Percentiles rank a stretch among this genome's conserved stretches.
Conservation (phyloP, 2,113 vertebrate species). For the Channa argus region DNA sequence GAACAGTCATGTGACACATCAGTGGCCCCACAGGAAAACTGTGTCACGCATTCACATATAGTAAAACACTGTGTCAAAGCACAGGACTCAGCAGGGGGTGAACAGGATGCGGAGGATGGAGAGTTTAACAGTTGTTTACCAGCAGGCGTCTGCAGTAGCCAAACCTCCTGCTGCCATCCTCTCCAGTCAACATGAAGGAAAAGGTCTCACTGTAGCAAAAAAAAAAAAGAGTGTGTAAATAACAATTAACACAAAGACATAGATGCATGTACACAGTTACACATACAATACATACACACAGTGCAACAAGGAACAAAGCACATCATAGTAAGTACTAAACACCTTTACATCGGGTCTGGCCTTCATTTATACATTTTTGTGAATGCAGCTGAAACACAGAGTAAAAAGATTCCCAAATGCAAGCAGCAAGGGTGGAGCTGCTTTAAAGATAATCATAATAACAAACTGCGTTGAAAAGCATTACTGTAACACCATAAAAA, state of each 20-base stretch:
- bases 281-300: not conserved
- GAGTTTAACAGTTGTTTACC: conserved; percentile 83
- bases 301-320: no score
- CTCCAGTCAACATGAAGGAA: conserved; percentile 99
- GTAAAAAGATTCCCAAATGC: not conserved
- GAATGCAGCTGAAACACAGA: conserved; percentile 6
- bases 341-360: not conserved
- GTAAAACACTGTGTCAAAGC: conserved; percentile 59
- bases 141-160: conserved; percentile 97
- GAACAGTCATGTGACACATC: conserved; percentile 31
- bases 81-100: conserved; percentile 51
- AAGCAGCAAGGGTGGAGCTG: not conserved
- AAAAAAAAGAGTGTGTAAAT: conserved; percentile 45
- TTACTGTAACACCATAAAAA: not conserved
- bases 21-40: conserved; percentile 51
- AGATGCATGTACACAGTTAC: not conserved
- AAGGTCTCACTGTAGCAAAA: conserved; percentile 93
- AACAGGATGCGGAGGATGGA: conserved; percentile 28
- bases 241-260: conserved; percentile 7
- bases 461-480: not conserved
- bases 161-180: conserved; percentile 96
- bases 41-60: conserved; percentile 46
- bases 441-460: conserved; percentile 1
- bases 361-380: not conserved
- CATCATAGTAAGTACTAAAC: no score